Conservation (phyloP, 2,888 invertebrate species). For the Sphaeridia pumilis region DNA sequence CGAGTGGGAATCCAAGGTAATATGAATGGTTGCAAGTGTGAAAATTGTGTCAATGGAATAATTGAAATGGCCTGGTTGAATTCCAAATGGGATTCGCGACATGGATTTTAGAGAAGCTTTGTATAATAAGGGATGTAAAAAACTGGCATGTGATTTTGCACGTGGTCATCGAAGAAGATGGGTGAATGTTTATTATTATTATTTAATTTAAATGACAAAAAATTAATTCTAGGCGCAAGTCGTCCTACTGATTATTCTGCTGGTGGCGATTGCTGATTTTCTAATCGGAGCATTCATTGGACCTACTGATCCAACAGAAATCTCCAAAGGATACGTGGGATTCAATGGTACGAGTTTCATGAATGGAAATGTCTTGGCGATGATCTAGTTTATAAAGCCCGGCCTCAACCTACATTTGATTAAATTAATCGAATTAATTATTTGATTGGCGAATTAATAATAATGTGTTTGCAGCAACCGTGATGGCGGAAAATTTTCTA, state of each 20-base stretch:
- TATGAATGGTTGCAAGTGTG: too few species aligned
- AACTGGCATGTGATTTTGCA: too few species aligned
- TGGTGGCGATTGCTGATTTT: constrained; percentile 78
- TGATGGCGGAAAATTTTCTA: constrained; percentile 34
- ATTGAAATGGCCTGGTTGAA: too few species aligned
- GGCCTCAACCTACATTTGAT: neutral
- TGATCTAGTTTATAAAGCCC: neutral
- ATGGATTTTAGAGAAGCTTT: too few species aligned
- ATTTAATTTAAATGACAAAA: too few species aligned
- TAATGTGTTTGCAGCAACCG: constrained; percentile 26
- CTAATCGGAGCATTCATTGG: constrained; percentile 75
- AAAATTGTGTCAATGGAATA: too few species aligned
- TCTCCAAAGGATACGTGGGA: constrained; percentile 75
- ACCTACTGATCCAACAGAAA: constrained; percentile 55
- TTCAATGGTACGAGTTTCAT: constrained; percentile 63
- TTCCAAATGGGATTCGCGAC: too few species aligned
- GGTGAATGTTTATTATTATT: too few species aligned
- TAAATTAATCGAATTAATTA: neutral
- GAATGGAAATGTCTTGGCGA: neutral
- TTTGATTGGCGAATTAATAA: neutral
- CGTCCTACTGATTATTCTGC: constrained; percentile 64
- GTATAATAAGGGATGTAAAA: too few species aligned
- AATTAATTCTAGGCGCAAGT: constrained; percentile 59
- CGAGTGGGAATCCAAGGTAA: constrained; percentile 89
- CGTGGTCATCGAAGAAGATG: too few species aligned